Percentiles rank a stretch among this genome's conserved stretches.
Evolutionary conservation across 2,797 vertebrate genomes (phyloP).

Genomic region (Acrossocheilus fasciatus): DNA sequence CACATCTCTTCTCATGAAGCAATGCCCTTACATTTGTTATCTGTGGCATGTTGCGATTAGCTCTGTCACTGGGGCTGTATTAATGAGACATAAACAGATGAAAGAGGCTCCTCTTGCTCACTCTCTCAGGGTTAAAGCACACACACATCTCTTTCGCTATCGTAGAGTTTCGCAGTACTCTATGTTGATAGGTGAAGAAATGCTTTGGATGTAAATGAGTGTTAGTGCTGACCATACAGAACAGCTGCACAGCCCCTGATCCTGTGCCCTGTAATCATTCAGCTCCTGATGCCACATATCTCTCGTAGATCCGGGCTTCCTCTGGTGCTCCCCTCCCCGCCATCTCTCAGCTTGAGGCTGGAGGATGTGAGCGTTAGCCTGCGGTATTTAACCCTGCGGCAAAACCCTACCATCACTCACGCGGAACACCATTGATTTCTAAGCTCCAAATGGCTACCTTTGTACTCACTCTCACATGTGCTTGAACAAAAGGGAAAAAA

Average conservation of each 20-base stretch:
- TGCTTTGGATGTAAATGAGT: constrained; percentile 47
- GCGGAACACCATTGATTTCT: constrained; percentile 59
- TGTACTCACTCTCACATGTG: constrained; percentile 55
- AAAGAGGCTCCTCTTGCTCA: constrained; percentile 50
- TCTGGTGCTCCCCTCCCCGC: background rate
- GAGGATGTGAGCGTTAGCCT: constrained; percentile 42
- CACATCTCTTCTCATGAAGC: constrained; percentile 67
- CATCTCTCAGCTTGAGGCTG: constrained; percentile 24
- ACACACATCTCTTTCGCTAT: constrained; percentile 17
- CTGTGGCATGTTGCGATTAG: constrained; percentile 75
- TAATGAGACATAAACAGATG: constrained; percentile 68
- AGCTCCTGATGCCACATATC: constrained; percentile 35
- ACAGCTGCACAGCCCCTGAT: constrained; percentile 11
- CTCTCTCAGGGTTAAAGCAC: constrained; percentile 30
- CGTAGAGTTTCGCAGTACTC: background rate
- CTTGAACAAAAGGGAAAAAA: constrained; percentile 56
- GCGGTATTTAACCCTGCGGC: constrained; percentile 53
- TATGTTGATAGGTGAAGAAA: constrained; percentile 32
- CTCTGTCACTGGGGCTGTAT: constrained; percentile 65
- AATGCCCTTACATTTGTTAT: constrained; percentile 71
- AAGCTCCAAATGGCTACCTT: constrained; percentile 59
- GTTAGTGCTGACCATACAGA: constrained; percentile 39
- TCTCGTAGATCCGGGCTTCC: constrained; percentile 10
- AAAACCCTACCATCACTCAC: constrained; percentile 52
- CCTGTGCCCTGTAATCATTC: constrained; percentile 46